Conservation (phyloP, 2,888 invertebrate genomes). For the Stenodera caucasica region DNA sequence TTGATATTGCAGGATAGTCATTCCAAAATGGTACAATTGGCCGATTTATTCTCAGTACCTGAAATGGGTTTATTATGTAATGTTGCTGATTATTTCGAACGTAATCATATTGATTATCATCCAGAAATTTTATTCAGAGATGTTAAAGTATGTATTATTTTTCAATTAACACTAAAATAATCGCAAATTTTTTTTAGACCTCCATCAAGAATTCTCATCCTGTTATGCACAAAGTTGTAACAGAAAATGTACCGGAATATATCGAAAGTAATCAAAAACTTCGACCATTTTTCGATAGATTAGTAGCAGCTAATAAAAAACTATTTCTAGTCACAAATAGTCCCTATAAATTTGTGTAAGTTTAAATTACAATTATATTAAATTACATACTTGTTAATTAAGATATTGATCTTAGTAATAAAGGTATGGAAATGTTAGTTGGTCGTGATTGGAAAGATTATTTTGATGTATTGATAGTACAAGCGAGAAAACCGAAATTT, state of each 20-base stretch:
- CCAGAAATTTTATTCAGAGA: slow-evolving; percentile 95
- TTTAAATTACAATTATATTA: slow-evolving; percentile 9
- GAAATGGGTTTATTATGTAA: slow-evolving; percentile 94
- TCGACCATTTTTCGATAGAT: slow-evolving; percentile 72
- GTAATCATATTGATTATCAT: slow-evolving; percentile 88
- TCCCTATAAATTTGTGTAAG: slow-evolving; percentile 81
- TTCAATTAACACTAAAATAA: not conserved
- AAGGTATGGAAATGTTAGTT: slow-evolving; percentile 87
- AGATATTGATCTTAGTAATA: slow-evolving; percentile 65
- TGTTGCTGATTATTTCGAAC: slow-evolving; percentile 90
- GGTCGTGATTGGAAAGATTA: slow-evolving; percentile 86
- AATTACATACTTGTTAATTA: not conserved
- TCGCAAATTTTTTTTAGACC: slow-evolving; percentile 66
- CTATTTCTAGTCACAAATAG: slow-evolving; percentile 96
- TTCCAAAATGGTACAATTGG: slow-evolving; percentile 88
- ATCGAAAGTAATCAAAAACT: slow-evolving; percentile 76
- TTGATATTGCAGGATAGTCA: slow-evolving; percentile 57
- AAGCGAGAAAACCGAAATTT: slow-evolving; percentile 94
- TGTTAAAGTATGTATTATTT: slow-evolving; percentile 69
- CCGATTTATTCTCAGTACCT: slow-evolving; percentile 95
- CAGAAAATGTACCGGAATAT: slow-evolving; percentile 77
- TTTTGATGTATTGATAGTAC: slow-evolving; percentile 93
- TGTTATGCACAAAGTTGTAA: slow-evolving; percentile 87
- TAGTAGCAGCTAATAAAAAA: slow-evolving; percentile 77
- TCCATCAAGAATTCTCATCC: slow-evolving; percentile 87